Base-by-base conservation (phyloP, 2,888 invertebrate genomes). In the Spodoptera littoralis region DNA sequence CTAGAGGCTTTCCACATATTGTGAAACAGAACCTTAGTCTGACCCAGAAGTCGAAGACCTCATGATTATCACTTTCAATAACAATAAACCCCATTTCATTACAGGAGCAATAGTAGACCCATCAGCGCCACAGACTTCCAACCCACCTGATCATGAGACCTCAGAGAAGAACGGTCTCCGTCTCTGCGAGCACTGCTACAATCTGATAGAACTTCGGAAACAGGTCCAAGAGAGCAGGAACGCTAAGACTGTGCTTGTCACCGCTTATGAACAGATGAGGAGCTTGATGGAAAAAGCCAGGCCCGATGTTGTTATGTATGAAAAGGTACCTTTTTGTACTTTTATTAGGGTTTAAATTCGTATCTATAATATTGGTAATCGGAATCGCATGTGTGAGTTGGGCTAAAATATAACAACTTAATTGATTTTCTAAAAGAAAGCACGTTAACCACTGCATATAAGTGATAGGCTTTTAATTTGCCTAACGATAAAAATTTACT, bases 241-340 rank as follows among this genome's bases (percentile, higher is more conserved):
- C 60, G 96, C 96, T 44, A 98, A 98, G 80, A 98, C 98, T 6
- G 95, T 96, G 2, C 95, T 99, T 41, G 96, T 97, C 70, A 96
- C 97, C 45, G 96, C 98, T 42, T 99, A 99, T 88, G 97, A 97
- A 61, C 96, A 97, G 87, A 96, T 99, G 92, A 96, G 96, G 76
- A 95, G 96, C 57, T 93, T 97, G 60, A 97, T 98, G 89, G 96
- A 96, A 60, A 97, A 98, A 81, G 97, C 98, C 0, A 95, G 91
- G 51, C 96, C 96, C 0, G 96, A 96, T 71, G 95, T 96, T 48
- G 96, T 96, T 64, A 95, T 96, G 95, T 96, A 96, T 89, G 90
- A 95, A 68, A 96, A 96, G 93, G 96, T 73, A 54, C 6, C 36
- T 36, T 36, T 36, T 36, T 18, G 18, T 18, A 18, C 1, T 18